Evolutionary conservation across 1,140 invertebrate genomes (phyloP).

Genomic region (Temnothorax nylanderi): DNA sequence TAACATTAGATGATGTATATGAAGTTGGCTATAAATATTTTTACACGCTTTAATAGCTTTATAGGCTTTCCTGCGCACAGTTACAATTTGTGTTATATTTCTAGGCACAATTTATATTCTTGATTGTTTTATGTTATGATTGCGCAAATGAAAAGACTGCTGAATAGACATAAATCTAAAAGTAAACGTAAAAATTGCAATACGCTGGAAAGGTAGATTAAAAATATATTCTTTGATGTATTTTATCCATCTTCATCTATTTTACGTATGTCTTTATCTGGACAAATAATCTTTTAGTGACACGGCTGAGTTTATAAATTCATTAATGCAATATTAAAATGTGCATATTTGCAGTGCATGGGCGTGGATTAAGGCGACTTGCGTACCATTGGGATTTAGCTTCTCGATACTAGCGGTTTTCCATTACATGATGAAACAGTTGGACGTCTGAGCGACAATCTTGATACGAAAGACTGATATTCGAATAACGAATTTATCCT

Average conservation of each 20-base stretch:
- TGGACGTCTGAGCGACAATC: slow-evolving; percentile 83
- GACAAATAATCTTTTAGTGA: neutral
- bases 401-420: slow-evolving; percentile 91
- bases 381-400: slow-evolving; percentile 91
- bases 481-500: neutral
- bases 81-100: neutral
- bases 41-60: neutral
- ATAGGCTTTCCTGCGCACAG: neutral
- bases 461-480: slow-evolving; percentile 24
- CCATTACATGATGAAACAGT: slow-evolving; percentile 91
- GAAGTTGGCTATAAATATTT: neutral
- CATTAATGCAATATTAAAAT: slow-evolving; percentile 60
- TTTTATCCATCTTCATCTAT: neutral
- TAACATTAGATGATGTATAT: neutral
- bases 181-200: neutral
- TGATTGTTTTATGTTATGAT: neutral
- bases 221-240: slow-evolving; percentile 25
- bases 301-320: slow-evolving; percentile 14
- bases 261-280: slow-evolving; percentile 1
- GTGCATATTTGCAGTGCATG: slow-evolving; percentile 87
- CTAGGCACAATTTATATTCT: neutral
- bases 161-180: neutral
- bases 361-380: slow-evolving; percentile 91
- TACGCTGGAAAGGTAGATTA: neutral
- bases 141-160: slow-evolving; percentile 3